Evolutionary conservation across 92 coral and sea anemone genomes (phyloP), one percentile per base, ranked within the genome.

Genomic region (Siderastrea radians): DNA sequence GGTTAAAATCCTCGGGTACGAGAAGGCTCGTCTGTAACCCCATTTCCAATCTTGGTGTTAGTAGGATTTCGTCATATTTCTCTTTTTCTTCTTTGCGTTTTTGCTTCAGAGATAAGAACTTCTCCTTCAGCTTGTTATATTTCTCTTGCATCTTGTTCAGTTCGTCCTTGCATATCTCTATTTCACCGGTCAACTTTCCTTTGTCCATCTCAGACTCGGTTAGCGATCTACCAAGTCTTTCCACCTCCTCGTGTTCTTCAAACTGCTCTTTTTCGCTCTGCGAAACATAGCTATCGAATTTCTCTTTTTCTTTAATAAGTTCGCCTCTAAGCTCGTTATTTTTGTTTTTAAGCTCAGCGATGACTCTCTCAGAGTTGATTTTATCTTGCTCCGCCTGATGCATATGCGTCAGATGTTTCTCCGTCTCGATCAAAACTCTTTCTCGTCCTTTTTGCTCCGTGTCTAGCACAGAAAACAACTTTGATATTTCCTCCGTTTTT

Each of bases 361-460:
- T 82, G 69, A 91, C 86, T 75, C 90, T 62, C 63, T 92, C 85
- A 38, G 86, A 83, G 52, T 76, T 87, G 14, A 86, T 82, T 78
- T 92, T 94, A 43, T 94, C 95, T 71, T 88, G 77, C 58, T 95
- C 99, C 1, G 86, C 93, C 61, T 89, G 93, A 43, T 89, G 91
- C 74, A 95, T 83, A 59, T 88, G 94, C 43, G 88, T 90, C 15
- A 94, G 84, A 50, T 95, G 99, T 70, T 86, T 94, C 78, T 97
- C 95, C 6, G 99, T 94, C 69, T 95, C 99, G 26, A 86, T 82
- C 77, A 95, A 85, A 26, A 96, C 95, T 77, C 96, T 94, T 68
- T 95, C 98, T 72, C 93, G 95, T 72, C 96, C 93, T 62, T 95
- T 83, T 49, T 95, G 95, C 80, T 95, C 98, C 14, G 96, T 91